A percentile compares a stretch with the other conserved stretches of the same genome.
Evolutionary conservation across 2,113 vertebrate species (phyloP).

Genomic region (Triplophysa rosa): DNA sequence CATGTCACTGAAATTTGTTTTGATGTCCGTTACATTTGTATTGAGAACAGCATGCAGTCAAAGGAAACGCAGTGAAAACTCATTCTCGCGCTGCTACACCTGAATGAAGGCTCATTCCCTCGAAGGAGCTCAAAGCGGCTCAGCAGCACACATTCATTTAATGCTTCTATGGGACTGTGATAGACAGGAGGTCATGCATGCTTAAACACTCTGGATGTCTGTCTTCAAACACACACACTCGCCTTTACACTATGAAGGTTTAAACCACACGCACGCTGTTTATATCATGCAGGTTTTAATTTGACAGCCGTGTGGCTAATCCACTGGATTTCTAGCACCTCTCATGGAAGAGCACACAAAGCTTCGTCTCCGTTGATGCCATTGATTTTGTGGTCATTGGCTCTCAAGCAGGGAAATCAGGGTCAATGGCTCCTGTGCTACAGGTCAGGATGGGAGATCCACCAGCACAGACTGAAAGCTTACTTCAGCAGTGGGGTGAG

Average conservation of each 20-base stretch:
- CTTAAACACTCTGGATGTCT: slow-evolving; percentile 20
- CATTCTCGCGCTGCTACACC: background rate
- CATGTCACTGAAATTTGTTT: background rate
- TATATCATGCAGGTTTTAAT: slow-evolving; percentile 12
- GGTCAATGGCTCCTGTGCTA: slow-evolving; percentile 4
- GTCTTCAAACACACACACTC: background rate
- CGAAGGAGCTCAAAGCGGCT: slow-evolving; percentile 10
- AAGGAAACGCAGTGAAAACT: background rate
- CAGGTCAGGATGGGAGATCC: background rate
- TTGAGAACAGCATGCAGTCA: background rate
- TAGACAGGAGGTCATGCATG: slow-evolving; percentile 37
- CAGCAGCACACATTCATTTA: slow-evolving; percentile 9
- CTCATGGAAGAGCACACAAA: background rate
- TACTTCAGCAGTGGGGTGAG: background rate
- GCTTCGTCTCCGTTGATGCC: slow-evolving; percentile 10
- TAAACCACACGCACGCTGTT: background rate
- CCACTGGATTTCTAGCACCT: background rate
- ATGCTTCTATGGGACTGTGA: slow-evolving; percentile 17
- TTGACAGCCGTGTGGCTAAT: slow-evolving; percentile 26
- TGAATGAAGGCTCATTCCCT: background rate
- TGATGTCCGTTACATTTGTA: background rate
- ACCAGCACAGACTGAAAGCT: background rate
- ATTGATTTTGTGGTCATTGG: slow-evolving; percentile 8
- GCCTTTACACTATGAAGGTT: background rate
- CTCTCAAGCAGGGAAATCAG: background rate